phyloP scores from a whole-genome alignment of 2,888 invertebrate species.

The Nomada lathburiana region DNA sequence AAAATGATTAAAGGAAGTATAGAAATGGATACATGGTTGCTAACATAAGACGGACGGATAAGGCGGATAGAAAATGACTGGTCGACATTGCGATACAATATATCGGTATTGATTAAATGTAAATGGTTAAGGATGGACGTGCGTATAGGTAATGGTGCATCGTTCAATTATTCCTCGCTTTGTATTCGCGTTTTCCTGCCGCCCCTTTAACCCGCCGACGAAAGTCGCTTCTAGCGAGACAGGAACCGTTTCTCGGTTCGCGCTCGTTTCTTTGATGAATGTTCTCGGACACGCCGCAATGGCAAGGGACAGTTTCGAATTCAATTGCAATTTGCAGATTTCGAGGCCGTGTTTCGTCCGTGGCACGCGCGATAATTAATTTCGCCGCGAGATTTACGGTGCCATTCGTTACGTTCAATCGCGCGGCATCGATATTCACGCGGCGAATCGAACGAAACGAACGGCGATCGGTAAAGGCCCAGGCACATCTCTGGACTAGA shows the following conservation, averaged over 20 bases:
- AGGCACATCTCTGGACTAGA: neutral
- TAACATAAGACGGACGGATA: no score
- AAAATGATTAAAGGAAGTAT: no score
- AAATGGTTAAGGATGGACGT: no score
- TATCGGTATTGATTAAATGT: no score
- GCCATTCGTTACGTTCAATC: constrained; percentile 71
- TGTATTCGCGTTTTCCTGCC: neutral
- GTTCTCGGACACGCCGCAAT: constrained; percentile 35
- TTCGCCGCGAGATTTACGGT: constrained; percentile 70
- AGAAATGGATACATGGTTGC: no score
- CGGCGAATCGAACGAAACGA: constrained; percentile 48
- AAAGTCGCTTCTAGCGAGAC: constrained; percentile 23
- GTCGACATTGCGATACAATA: no score
- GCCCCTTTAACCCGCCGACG: neutral
- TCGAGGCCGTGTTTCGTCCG: constrained; percentile 50
- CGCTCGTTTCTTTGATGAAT: constrained; percentile 73
- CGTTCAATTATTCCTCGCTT: neutral
- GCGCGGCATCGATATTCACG: constrained; percentile 70
- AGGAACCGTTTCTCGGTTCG: constrained; percentile 59
- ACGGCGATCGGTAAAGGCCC: constrained; percentile 46
- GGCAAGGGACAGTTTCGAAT: constrained; percentile 58
- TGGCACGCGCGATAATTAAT: constrained; percentile 66
- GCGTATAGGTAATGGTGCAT: no score
- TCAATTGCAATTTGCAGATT: constrained; percentile 74
- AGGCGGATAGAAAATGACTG: no score